phyloP scores from a whole-genome alignment of 35 echinoderm and acorn worm genomes.

The Nesometra sesokonis region DNA sequence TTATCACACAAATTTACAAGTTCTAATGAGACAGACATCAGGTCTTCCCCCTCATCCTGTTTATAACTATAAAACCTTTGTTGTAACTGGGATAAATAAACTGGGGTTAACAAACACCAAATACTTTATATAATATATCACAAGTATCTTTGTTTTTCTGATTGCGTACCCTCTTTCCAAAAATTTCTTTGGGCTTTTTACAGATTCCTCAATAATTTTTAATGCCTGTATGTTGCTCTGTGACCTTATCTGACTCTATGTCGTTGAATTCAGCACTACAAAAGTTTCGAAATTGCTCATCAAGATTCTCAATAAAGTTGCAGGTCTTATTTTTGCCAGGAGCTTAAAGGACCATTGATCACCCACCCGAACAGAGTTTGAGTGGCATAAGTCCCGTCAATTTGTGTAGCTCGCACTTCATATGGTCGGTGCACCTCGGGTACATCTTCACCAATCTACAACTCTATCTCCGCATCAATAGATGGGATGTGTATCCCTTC shows the following conservation, averaged over 20 bases:
- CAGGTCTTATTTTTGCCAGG: neutral
- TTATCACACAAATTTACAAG: no score
- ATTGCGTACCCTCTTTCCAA: no score
- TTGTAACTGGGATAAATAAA: no score
- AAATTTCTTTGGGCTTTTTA: no score
- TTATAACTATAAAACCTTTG: no score
- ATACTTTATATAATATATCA: no score
- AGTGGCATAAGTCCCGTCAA: neutral
- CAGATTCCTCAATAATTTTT: conserved; percentile 37
- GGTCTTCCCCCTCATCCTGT: no score
- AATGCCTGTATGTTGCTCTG: conserved; percentile 1
- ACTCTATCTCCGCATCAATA: neutral
- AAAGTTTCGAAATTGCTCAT: neutral
- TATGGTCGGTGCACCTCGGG: neutral
- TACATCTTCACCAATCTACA: neutral
- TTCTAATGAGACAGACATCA: no score
- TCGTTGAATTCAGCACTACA: conserved; percentile 1
- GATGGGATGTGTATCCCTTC: no score
- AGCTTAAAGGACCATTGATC: neutral
- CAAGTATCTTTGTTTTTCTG: no score
- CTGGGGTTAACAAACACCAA: no score
- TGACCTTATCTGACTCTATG: neutral
- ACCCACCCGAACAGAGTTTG: neutral
- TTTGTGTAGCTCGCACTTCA: neutral
- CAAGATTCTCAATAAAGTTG: neutral